These are phyloP conservation scores for Oryzias melastigma DNA, from an alignment of 2,113 vertebrate species.

Conservation along the genomic window DNA sequence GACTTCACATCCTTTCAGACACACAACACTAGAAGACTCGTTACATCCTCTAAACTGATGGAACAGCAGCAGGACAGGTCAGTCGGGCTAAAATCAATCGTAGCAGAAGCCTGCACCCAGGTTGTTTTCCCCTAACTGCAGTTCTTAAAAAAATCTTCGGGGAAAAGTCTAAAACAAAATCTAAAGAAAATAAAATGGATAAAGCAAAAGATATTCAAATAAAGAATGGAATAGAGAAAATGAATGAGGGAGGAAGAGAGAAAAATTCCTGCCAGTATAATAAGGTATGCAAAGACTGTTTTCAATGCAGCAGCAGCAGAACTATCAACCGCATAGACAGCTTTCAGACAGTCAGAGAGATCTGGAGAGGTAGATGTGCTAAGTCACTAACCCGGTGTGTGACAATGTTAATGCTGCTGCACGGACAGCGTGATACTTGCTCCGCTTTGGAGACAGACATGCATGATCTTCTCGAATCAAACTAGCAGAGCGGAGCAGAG, in stretches of 20 bases:
- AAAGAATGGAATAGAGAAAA: conserved; percentile 35
- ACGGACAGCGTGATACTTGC: conserved; percentile 25
- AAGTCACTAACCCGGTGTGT: conserved; percentile 29
- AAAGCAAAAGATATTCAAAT: conserved; percentile 54
- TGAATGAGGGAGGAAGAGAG: conserved; percentile 13
- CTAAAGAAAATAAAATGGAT: conserved; percentile 55
- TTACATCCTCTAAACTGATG: conserved; percentile 65
- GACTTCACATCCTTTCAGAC: conserved; percentile 49
- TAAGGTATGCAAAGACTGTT: conserved; percentile 65
- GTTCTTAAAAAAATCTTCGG: conserved; percentile 21
- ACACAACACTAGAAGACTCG: conserved; percentile 35
- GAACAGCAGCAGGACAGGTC: conserved; percentile 57
- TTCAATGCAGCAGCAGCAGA: conserved; percentile 60
- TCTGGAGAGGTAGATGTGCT: conserved; percentile 37
- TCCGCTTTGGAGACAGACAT: conserved; percentile 31
- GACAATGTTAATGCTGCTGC: conserved; percentile 32
- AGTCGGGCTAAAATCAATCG: conserved; percentile 35
- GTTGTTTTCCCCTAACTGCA: conserved; percentile 6
- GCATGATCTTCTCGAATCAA: conserved; percentile 34
- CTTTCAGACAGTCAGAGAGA: conserved; percentile 24
- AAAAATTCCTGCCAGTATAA: conserved; percentile 43
- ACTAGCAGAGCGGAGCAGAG: conserved; percentile 40
- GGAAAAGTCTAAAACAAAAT: neutral
- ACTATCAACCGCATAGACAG: conserved; percentile 29
- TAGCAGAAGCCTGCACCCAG: conserved; percentile 2